Evolutionary conservation across 92 coral and sea anemone genomes (phyloP).

Genomic region (Zoanthus sansibaricus): DNA sequence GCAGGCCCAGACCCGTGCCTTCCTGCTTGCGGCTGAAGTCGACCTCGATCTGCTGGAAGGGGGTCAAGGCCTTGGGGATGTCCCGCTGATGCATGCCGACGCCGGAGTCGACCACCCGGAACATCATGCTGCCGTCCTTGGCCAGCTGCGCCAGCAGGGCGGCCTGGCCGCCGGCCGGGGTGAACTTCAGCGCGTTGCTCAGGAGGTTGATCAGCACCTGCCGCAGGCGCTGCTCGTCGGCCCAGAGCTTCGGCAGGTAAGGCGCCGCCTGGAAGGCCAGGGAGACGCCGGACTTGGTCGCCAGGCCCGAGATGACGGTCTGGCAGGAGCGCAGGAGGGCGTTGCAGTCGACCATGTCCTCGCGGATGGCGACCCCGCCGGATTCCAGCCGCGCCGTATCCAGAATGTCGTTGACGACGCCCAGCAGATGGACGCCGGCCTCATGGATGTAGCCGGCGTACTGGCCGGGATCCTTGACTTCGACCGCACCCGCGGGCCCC

Average conservation of each 20-base stretch:
- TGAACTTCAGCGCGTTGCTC: slow-evolving; percentile 5
- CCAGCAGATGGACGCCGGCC: slow-evolving; percentile 11
- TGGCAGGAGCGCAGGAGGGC: slow-evolving; percentile 19
- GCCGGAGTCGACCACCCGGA: slow-evolving; percentile 15
- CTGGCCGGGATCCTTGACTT: neutral
- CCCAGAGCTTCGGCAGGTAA: neutral
- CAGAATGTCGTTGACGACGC: slow-evolving; percentile 13
- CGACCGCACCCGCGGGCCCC: neutral
- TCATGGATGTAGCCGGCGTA: slow-evolving; percentile 14
- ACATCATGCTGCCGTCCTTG: neutral
- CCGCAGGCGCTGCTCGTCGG: neutral
- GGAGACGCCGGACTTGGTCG: neutral
- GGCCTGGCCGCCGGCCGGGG: neutral
- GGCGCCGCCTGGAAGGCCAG: neutral
- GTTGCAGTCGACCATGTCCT: neutral
- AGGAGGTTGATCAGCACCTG: slow-evolving; percentile 18
- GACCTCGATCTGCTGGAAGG: slow-evolving; percentile 12
- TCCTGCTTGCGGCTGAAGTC: slow-evolving; percentile 16
- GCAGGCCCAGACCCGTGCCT: slow-evolving; percentile 28
- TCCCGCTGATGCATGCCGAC: neutral
- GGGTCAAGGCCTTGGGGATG: slow-evolving; percentile 1
- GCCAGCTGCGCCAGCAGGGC: neutral
- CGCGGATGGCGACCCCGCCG: slow-evolving; percentile 4
- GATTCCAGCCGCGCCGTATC: slow-evolving; percentile 9
- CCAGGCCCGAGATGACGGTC: slow-evolving; percentile 6